These are phyloP conservation scores for Thamnaconus septentrionalis DNA, from an alignment of 2,113 vertebrate genomes.

Conservation along the genomic window DNA sequence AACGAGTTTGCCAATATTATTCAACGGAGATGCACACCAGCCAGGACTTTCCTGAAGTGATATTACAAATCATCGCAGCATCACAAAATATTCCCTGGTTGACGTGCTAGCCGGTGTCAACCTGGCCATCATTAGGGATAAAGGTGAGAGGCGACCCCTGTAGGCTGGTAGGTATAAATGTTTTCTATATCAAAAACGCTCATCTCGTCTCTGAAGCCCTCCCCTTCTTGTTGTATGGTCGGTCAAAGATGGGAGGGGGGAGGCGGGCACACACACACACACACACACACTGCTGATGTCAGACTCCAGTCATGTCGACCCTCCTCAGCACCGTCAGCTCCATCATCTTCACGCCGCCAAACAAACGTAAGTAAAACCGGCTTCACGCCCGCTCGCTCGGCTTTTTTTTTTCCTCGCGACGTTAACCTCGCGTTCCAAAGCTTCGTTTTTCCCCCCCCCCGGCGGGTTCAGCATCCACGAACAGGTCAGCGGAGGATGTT, in stretches of 20 bases:
- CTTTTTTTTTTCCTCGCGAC: neutral
- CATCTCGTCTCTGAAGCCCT: neutral
- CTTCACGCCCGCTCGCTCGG: neutral
- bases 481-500: conserved; percentile 20
- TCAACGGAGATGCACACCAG: too few relatives aligned
- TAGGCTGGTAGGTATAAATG: too few relatives aligned
- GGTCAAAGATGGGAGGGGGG: conserved; percentile 3
- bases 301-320: conserved; percentile 57
- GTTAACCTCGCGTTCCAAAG: neutral
- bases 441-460: neutral
- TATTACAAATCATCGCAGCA: too few relatives aligned
- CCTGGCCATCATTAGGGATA: too few relatives aligned
- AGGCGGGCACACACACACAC: conserved; percentile 6
- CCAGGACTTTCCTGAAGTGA: too few relatives aligned
- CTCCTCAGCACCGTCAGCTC: conserved; percentile 38
- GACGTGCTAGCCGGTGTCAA: too few relatives aligned
- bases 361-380: conserved; percentile 37
- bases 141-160: too few relatives aligned
- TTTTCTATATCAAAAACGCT: too few relatives aligned
- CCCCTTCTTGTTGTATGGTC: conserved; percentile 1
- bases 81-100: too few relatives aligned
- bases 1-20: too few relatives aligned
- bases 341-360: conserved; percentile 24
- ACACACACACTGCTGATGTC: conserved; percentile 46
- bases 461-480: neutral